Evolutionary conservation across 2,888 invertebrate species (phyloP).

Genomic region (Stenodera caucasica): DNA sequence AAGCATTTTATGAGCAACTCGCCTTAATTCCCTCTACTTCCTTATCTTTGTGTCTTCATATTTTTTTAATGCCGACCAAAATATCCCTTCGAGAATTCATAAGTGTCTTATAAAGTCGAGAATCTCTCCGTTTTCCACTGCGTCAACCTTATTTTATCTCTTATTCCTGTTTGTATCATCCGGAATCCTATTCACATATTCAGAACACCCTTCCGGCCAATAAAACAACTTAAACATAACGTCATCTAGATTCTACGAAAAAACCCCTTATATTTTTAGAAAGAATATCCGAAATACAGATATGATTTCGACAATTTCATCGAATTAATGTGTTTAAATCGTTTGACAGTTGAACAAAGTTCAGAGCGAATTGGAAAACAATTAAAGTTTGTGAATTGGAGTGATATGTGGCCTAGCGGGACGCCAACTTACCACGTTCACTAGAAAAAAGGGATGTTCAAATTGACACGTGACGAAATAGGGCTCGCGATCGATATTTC

Average conservation of each 20-base stretch:
- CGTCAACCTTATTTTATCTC: neutral
- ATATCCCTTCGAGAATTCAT: constrained; percentile 7
- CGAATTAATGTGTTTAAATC: no score
- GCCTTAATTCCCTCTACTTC: neutral
- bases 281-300: no score
- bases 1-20: neutral
- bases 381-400: constrained; percentile 21
- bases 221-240: neutral
- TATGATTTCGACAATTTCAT: no score
- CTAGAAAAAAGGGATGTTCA: neutral
- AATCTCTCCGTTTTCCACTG: neutral
- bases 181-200: constrained; percentile 8
- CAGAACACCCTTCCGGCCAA: neutral
- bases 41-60: neutral
- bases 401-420: constrained; percentile 17
- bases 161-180: neutral
- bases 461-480: constrained; percentile 15
- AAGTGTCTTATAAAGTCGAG: constrained; percentile 4
- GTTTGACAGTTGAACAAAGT: neutral
- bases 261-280: no score
- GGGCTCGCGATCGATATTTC: neutral
- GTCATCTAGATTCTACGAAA: neutral
- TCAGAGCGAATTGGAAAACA: constrained; percentile 19
- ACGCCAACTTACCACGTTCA: constrained; percentile 14
- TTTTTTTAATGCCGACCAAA: constrained; percentile 10